Base-by-base conservation (phyloP, 2,888 invertebrate genomes). In the Sphaerophoria rueppellii region DNA sequence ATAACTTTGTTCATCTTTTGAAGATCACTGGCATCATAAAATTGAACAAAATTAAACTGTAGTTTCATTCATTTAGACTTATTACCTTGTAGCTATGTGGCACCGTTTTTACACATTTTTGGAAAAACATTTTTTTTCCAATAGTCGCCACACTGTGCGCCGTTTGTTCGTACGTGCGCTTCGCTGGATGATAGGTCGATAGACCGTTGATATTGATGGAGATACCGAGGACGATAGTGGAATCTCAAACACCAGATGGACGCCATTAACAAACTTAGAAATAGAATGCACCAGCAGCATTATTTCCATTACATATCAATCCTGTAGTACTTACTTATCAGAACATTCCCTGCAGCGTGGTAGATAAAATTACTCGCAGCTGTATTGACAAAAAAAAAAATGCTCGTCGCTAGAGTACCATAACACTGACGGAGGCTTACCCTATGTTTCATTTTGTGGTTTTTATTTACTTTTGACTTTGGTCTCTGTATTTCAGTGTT, bases 291-390 rank as follows among this genome's bases (percentile, higher is more conserved):
- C 81, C 76, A 81, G 65, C 35, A 65, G 65, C 50, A 50, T 48
- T 50, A 34, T 61, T 43, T 72, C 69, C 67, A 60, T 58, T 75
- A 35, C 63, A 50, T 72, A 80, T 80, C 71, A 76, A 71, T 80
- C 52, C 82, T 70, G 67, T 55, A 83, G 83, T 80, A 85, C 83
- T 85, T 80, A 85, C 83, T 85, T 81, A 85, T 81, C 82, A 71
- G 67, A 83, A 79, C 75, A 83, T 71, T 79, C 75, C 79, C 75
- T 55, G 75, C 70, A 74, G 75, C 79, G 79, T 43, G 40, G 12
- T 70, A 77, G 35, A 69, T 72, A 46, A 61, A 52, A 58, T 60
- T 57, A 67, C 48, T 67, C 34, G 48, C n/a, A n/a, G 9, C 60
- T 32, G 52, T 14, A n/a, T 14, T 32, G 35, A 4, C 50, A 57